Evolutionary conservation across 2,113 vertebrate species (phyloP).

Genomic region (Scortum barcoo): DNA sequence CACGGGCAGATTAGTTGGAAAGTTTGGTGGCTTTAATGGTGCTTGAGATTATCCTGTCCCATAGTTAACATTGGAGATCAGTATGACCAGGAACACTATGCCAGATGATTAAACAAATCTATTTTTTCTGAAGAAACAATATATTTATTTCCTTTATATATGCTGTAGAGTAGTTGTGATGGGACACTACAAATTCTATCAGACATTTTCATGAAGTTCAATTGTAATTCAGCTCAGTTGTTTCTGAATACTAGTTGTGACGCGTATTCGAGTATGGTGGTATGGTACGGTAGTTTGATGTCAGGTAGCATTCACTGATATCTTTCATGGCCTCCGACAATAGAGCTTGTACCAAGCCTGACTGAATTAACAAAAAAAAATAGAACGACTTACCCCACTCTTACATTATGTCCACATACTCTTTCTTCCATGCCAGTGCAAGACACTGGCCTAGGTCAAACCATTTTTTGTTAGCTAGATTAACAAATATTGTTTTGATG

Average conservation of each 20-base stretch:
- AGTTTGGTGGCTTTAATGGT: constrained; percentile 36
- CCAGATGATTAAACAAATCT: not conserved
- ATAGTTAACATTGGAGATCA: not conserved
- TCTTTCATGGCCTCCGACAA: not conserved
- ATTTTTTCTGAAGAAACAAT: not conserved
- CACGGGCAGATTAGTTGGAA: constrained; percentile 12
- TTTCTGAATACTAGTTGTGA: not conserved
- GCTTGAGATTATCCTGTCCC: not conserved
- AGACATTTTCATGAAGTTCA: not conserved
- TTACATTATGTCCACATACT: not conserved
- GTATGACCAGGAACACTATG: not conserved
- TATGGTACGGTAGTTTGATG: no score
- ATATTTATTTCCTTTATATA: not conserved
- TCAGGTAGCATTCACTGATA: not conserved
- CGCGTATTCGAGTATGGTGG: not conserved
- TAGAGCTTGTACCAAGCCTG: not conserved
- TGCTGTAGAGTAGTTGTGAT: not conserved
- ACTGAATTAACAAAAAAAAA: not conserved
- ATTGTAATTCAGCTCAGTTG: not conserved
- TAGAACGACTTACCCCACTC: not conserved
- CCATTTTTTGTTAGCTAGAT: no score
- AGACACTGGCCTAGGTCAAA: not conserved
- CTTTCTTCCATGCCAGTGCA: not conserved
- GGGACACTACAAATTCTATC: not conserved
- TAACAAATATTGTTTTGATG: no score